Percentiles rank a stretch among this genome's conserved stretches.
Conservation (phyloP, 2,888 invertebrate species). For the Scaptomyza cyrtandrae region DNA sequence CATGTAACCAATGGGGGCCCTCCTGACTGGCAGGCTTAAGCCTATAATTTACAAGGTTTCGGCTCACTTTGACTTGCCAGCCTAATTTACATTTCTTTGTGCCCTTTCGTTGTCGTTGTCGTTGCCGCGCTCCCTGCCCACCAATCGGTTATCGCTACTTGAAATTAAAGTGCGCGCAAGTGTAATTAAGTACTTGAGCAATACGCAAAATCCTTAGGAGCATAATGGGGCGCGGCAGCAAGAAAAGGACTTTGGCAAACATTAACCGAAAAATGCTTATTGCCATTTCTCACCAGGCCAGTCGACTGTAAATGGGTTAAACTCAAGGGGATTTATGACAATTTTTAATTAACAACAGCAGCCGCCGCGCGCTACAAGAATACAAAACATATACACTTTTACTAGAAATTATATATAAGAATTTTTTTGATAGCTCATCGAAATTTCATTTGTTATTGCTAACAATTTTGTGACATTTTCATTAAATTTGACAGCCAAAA, state of each 20-base stretch:
- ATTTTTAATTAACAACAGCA: constrained; percentile 72
- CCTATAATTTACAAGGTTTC: constrained; percentile 78
- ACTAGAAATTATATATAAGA: constrained; percentile 9
- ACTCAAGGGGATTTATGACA: constrained; percentile 73
- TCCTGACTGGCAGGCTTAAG: constrained; percentile 58
- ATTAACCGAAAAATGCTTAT: constrained; percentile 57
- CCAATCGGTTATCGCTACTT: constrained; percentile 37
- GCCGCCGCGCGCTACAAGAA: constrained; percentile 3
- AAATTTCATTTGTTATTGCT: constrained; percentile 28
- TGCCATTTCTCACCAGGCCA: constrained; percentile 65
- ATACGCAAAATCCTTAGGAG: constrained; percentile 58
- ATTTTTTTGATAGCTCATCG: constrained; percentile 40
- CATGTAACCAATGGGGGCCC: constrained; percentile 54
- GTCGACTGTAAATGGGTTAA: constrained; percentile 74
- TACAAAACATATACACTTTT: constrained; percentile 17
- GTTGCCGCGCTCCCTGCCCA: neutral
- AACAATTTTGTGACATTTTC: constrained; percentile 24
- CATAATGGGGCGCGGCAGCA: neutral
- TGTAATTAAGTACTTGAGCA: constrained; percentile 78
- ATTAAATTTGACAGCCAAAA: constrained; percentile 20
- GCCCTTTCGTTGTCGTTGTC: neutral
- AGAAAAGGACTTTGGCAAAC: constrained; percentile 22
- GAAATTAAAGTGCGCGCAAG: constrained; percentile 80
- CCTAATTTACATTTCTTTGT: constrained; percentile 62
- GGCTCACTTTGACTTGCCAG: constrained; percentile 70